Conservation (phyloP, 2,113 vertebrate species). For the Eclectus roratus region DNA sequence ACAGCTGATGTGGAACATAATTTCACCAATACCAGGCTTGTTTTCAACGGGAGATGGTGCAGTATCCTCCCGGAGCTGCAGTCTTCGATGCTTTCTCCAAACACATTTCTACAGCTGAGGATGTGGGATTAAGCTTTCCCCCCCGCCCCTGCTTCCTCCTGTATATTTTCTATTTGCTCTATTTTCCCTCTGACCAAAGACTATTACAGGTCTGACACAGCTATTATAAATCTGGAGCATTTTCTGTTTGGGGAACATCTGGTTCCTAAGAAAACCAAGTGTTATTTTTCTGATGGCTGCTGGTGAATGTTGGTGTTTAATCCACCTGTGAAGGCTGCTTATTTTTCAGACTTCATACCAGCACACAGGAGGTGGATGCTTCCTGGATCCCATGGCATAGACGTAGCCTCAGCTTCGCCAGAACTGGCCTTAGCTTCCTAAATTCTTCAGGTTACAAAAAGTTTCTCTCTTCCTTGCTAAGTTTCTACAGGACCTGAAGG, state of each 20-base stretch:
- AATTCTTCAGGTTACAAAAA: background rate
- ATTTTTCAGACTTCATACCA: conserved; percentile 25
- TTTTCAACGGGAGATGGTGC: background rate
- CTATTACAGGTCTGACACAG: background rate
- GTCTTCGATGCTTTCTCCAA: background rate
- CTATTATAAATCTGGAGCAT: background rate
- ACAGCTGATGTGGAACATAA: conserved; percentile 41
- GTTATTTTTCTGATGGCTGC: background rate
- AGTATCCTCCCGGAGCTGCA: background rate
- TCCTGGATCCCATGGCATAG: background rate
- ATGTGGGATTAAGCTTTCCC: background rate
- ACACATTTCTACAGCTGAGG: background rate
- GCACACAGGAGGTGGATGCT: background rate
- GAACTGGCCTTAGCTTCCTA: background rate
- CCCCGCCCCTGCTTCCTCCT: background rate
- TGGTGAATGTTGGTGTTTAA: conserved; percentile 25
- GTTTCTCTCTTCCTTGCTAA: background rate
- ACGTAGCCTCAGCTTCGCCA: background rate
- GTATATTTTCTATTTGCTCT: background rate
- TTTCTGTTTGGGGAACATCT: conserved; percentile 22
- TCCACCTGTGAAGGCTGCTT: conserved; percentile 38
- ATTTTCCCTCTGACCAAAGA: background rate
- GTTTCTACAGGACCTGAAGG: background rate
- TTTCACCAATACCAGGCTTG: background rate
- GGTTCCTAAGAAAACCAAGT: background rate